Percentiles rank a stretch among this genome's conserved stretches.
phyloP scores from a whole-genome alignment of 2,113 vertebrate genomes.

The Hystrix brachyura region DNA sequence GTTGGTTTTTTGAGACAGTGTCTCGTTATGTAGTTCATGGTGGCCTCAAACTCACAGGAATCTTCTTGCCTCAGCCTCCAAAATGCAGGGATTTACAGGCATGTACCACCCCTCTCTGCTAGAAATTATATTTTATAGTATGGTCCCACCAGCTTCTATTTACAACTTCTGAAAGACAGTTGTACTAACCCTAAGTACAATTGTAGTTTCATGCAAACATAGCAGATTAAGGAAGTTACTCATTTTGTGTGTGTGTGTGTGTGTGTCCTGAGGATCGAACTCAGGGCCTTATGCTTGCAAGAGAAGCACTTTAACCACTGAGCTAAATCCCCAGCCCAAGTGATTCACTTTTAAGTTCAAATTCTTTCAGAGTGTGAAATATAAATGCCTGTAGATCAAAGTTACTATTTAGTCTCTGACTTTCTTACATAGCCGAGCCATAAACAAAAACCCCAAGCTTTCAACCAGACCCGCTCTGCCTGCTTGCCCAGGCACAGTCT shows the following conservation, averaged over 20 bases:
- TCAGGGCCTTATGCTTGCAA: too few relatives aligned
- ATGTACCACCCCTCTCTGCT: not conserved
- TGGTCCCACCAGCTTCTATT: not conserved
- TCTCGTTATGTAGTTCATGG: not conserved
- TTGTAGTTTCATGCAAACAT: conserved; percentile 23
- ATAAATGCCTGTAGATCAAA: conserved; percentile 35
- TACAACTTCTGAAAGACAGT: not conserved
- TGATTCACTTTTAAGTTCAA: not conserved
- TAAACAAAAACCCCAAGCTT: not conserved
- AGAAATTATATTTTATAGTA: not conserved
- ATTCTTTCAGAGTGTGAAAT: conserved; percentile 27
- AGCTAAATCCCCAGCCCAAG: not conserved
- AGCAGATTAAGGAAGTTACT: not conserved
- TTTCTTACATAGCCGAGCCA: conserved; percentile 2
- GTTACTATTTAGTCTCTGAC: conserved; percentile 23
- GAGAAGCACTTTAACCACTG: too few relatives aligned
- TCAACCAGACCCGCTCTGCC: not conserved
- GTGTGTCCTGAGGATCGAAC: too few relatives aligned
- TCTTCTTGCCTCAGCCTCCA: not conserved
- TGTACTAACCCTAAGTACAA: not conserved
- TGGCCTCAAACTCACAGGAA: not conserved
- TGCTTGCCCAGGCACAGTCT: not conserved
- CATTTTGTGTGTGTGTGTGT: not conserved
- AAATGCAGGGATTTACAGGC: not conserved
- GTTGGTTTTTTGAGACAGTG: not conserved